Evolutionary conservation across 2,888 invertebrate species (phyloP), one percentile per base, ranked within the genome.

Genomic region (Saturnia pavonia): DNA sequence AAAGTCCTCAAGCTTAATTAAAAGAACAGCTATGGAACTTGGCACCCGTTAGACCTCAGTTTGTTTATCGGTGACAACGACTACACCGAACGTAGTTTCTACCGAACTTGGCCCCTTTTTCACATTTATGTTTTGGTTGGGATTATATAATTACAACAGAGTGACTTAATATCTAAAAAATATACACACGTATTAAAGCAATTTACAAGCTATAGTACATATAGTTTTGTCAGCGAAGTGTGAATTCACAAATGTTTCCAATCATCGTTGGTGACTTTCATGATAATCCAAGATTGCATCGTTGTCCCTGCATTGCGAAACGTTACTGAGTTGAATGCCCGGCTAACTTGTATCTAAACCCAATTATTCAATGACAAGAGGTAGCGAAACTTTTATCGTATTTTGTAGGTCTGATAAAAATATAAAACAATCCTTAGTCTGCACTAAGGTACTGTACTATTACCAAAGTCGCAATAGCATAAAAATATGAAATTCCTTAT

Each of bases 281-380:
- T 54, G 42, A 66, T 67, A 67, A 70, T 70, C 66, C 65, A 25
- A 54, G 42, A 70, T 51, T 34, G 70, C 51, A 22, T 70, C 54
- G 34, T 43, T 14, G 51, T 66, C 66, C 66, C 66, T 70, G 70
- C 70, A 67, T 70, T 70, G 51, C 40, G 34, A 70, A 70, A 67
- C 42, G 66, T 51, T 70, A 70, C 51, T 66, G 66, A 70, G 70
- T 67, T 70, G 66, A 70, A 70, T 25, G 54, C 42, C 27, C 70
- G 51, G 70, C 51, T 42, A 40, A 70, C 66, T 54, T 70, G 65
- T 22, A 70, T 66, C 45, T 69, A 51, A 51, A 48, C 40, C 34
- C n/a, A 22, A 2, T 12, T 3, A 9, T 40, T 40, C 34, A 34
- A 19, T 66, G 40, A 34, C 25, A 69, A 8, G 43, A 11, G 60